Base-by-base conservation (phyloP, 1,140 invertebrate genomes). In the Leucophenga varia region DNA sequence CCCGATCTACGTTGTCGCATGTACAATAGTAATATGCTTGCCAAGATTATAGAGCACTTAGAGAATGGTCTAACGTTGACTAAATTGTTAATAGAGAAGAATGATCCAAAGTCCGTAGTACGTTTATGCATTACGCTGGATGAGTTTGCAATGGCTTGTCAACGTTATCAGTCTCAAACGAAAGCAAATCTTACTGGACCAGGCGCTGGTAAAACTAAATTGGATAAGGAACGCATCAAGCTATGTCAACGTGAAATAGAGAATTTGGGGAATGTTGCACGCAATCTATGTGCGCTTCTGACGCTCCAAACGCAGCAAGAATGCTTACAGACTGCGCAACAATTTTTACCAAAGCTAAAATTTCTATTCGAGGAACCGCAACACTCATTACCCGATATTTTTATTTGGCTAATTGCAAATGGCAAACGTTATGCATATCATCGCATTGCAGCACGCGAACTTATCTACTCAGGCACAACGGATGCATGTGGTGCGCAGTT, bases 1-100 rank as follows among this genome's bases (percentile, higher is more conserved):
- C 89, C 90, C 2, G 91, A 94, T 74, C 84, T 91, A 47, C 74
- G 89, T 32, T 77, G 88, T 6, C 78, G 91, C 60, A 86, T 94
- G 84, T 93, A 92, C 74, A 91, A 90, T 59, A 88, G 88, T 3
- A 94, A 95, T 67, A 82, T 91, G 37, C 84, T 93, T n/a, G 79
- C 82, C 12, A 88, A 84, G 65, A 87, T 95, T 30, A 80, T 81
- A 1, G 87, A 91, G 17, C 88, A 86, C 77, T 77, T 91, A 78
- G 91, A 93, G 57, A 89, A 91, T 75, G 87, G 86, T 2, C 64
- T 93, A 3, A 58, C 73, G 0, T 86, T 91, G 57, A 83, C 87
- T 0, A 80, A 85, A 54, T 59, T 79, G 9, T 78, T 85, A 52
- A 74, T 86, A 1, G 83, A 86, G 22, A 77, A 81, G 4, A 85